phyloP scores from a whole-genome alignment of 2,113 vertebrate genomes.

The Ahaetulla prasina region DNA sequence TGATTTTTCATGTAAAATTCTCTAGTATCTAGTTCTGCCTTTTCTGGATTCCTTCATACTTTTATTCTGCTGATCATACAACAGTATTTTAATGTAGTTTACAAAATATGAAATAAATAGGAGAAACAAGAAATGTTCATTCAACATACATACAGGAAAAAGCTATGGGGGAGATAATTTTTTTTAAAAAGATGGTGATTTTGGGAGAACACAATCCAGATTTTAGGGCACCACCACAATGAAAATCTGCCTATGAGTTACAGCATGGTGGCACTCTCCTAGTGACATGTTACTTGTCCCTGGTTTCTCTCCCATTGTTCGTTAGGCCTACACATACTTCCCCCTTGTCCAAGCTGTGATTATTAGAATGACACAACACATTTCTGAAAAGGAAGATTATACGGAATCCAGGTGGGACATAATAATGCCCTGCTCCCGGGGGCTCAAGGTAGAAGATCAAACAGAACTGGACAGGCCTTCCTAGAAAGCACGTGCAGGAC shows the following conservation, averaged over 20 bases:
- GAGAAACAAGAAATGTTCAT: not conserved
- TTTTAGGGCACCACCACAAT: not conserved
- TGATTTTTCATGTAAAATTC: not conserved
- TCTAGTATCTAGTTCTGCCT: not conserved
- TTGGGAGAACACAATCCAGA: not conserved
- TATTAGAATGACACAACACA: not conserved
- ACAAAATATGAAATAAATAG: not conserved
- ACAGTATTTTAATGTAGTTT: not conserved
- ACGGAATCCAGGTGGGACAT: no score
- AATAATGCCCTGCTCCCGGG: not conserved
- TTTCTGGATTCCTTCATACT: not conserved
- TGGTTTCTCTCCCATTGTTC: not conserved
- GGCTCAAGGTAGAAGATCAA: not conserved
- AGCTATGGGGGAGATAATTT: not conserved
- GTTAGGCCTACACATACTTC: no score
- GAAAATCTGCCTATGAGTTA: not conserved
- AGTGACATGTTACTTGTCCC: not conserved
- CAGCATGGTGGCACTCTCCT: not conserved
- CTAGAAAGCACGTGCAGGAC: no score
- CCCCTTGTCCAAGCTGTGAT: not conserved
- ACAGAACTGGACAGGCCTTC: not conserved
- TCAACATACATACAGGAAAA: not conserved
- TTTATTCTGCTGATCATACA: not conserved
- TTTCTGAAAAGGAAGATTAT: not conserved
- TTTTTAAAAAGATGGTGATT: not conserved